phyloP scores from a whole-genome alignment of 2,888 invertebrate species.

The Acheta domesticus region DNA sequence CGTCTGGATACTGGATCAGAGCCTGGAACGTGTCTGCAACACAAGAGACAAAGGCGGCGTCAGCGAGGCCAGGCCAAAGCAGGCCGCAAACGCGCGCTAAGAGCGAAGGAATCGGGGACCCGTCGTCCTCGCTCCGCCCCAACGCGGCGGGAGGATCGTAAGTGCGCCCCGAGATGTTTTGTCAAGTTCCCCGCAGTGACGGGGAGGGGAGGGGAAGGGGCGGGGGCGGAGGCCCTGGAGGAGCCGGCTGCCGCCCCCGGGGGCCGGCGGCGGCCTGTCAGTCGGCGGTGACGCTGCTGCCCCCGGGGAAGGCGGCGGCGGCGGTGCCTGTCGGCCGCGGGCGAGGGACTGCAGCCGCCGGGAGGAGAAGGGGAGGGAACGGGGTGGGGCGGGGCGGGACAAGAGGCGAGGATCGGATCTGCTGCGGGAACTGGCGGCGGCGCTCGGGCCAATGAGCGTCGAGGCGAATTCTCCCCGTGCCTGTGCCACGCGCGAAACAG shows the following conservation, averaged over 20 bases:
- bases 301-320: not conserved
- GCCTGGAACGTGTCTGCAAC: constrained; percentile 94
- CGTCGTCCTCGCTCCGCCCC: not conserved
- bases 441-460: too few species aligned
- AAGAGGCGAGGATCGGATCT: not conserved
- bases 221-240: not conserved
- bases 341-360: not conserved
- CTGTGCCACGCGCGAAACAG: too few species aligned
- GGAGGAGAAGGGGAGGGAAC: not conserved
- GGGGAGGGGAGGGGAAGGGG: not conserved
- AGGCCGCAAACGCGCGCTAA: not conserved
- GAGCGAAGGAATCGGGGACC: not conserved
- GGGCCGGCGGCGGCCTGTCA: constrained; percentile 4
- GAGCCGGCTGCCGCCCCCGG: not conserved
- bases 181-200: not conserved
- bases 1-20: constrained; percentile 97
- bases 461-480: too few species aligned
- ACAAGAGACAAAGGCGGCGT: constrained; percentile 37
- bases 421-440: too few species aligned
- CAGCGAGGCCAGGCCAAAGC: not conserved
- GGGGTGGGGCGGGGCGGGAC: not conserved
- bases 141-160: not conserved
- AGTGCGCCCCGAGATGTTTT: not conserved
- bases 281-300: not conserved
- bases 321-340: not conserved